phyloP scores from a whole-genome alignment of 2,888 invertebrate genomes.

The Ceramica pisi region DNA sequence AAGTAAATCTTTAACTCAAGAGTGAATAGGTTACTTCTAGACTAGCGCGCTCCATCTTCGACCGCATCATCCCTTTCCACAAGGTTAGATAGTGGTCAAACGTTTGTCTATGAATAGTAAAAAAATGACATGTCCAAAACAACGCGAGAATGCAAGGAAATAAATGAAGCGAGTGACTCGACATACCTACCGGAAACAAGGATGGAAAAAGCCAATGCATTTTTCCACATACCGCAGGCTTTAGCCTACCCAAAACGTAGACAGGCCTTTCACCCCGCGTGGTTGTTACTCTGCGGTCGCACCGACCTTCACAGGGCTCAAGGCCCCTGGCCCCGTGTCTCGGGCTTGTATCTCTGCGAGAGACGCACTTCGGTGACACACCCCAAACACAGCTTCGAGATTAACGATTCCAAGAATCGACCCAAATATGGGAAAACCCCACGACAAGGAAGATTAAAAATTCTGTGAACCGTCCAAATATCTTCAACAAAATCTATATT shows the following conservation, averaged over 20 bases:
- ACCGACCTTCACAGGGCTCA: slow-evolving; percentile 8
- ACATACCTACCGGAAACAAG: neutral
- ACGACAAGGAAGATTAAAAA: slow-evolving; percentile 10
- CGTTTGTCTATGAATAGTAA: no score
- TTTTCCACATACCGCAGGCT: neutral
- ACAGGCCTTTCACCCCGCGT: slow-evolving; percentile 10
- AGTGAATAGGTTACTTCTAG: no score
- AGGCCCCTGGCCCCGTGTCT: slow-evolving; percentile 3
- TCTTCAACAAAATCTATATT: neutral
- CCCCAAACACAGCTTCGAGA: neutral
- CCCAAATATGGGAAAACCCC: slow-evolving; percentile 17
- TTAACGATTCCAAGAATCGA: neutral
- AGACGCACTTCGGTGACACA: neutral
- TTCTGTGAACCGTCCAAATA: slow-evolving; percentile 17
- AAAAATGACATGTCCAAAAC: no score
- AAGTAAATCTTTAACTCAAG: no score
- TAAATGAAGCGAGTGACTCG: no score
- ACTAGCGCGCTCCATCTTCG: no score
- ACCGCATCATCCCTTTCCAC: no score
- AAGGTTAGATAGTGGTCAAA: no score
- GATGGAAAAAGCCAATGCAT: neutral
- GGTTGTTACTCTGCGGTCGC: neutral
- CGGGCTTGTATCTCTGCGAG: neutral
- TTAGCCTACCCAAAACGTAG: neutral
- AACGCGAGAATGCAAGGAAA: no score